Conservation (phyloP, 2,113 vertebrate species). For the Sialia sialis region DNA sequence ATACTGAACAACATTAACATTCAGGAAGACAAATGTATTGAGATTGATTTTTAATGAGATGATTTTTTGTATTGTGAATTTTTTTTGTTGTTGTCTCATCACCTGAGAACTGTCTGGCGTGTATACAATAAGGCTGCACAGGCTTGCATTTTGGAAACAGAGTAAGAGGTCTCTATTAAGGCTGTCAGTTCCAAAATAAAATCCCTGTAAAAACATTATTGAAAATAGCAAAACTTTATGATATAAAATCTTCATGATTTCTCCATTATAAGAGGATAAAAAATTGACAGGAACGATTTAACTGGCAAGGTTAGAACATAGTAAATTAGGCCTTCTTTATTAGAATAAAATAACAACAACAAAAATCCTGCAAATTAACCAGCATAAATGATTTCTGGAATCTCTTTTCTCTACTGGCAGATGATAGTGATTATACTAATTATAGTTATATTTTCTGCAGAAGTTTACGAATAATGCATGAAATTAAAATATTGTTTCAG, state of each 20-base stretch:
- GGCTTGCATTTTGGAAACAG: neutral
- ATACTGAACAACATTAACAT: neutral
- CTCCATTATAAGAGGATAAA: neutral
- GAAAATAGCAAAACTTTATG: neutral
- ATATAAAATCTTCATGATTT: neutral
- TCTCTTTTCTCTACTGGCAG: neutral
- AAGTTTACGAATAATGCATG: constrained; percentile 19
- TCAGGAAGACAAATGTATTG: neutral
- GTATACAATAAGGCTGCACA: accelerated
- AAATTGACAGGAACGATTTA: neutral
- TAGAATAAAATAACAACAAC: neutral
- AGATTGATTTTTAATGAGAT: neutral
- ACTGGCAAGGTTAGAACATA: neutral
- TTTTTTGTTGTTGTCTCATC: neutral
- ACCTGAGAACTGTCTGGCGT: neutral
- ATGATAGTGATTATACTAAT: constrained; percentile 35
- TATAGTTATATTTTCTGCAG: constrained; percentile 6
- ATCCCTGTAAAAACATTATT: neutral
- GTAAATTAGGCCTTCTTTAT: neutral
- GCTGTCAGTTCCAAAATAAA: neutral
- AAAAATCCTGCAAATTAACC: neutral
- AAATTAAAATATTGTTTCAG: constrained; percentile 23
- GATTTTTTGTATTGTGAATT: neutral
- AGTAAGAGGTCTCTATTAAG: neutral
- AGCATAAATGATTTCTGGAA: constrained; percentile 14